These are phyloP conservation scores for Drosophila seguyi DNA, from an alignment of 1,140 invertebrate genomes.

Conservation along the genomic window DNA sequence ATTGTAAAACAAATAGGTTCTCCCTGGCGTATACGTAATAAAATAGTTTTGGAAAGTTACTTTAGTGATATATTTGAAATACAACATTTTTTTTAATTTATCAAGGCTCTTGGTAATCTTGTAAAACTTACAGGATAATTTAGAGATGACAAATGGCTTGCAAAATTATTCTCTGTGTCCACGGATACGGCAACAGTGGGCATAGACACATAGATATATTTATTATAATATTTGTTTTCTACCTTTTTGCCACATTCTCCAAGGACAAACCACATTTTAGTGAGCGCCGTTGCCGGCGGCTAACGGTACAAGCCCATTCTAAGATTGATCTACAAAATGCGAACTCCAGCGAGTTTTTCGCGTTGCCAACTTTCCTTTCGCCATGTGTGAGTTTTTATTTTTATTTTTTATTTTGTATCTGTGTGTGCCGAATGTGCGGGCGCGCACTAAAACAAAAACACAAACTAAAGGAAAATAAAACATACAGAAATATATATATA, in stretches of 20 bases:
- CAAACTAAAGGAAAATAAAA: constrained; percentile 17
- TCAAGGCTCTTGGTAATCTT: too few relatives aligned
- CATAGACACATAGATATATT: constrained; percentile 12
- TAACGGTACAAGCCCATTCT: constrained; percentile 65
- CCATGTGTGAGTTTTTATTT: constrained; percentile 6
- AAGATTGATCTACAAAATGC: constrained; percentile 78
- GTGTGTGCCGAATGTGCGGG: constrained; percentile 64
- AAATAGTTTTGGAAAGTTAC: too few relatives aligned
- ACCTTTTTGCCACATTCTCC: constrained; percentile 73
- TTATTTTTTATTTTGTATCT: constrained; percentile 31
- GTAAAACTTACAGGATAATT: neutral
- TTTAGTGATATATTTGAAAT: neutral
- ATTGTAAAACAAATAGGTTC: too few relatives aligned
- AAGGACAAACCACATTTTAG: constrained; percentile 83
- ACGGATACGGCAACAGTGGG: constrained; percentile 20
- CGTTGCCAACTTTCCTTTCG: constrained; percentile 59
- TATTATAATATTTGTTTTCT: constrained; percentile 44
- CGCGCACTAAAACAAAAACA: constrained; percentile 68
- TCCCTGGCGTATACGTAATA: too few relatives aligned
- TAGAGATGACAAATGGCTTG: fast-evolving
- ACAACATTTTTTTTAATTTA: neutral
- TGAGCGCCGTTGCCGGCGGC: constrained; percentile 65
- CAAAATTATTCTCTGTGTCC: neutral
- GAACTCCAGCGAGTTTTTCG: constrained; percentile 64
- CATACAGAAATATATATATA: neutral